Conservation (phyloP, 2,113 vertebrate genomes). For the Mustela lutreola region DNA sequence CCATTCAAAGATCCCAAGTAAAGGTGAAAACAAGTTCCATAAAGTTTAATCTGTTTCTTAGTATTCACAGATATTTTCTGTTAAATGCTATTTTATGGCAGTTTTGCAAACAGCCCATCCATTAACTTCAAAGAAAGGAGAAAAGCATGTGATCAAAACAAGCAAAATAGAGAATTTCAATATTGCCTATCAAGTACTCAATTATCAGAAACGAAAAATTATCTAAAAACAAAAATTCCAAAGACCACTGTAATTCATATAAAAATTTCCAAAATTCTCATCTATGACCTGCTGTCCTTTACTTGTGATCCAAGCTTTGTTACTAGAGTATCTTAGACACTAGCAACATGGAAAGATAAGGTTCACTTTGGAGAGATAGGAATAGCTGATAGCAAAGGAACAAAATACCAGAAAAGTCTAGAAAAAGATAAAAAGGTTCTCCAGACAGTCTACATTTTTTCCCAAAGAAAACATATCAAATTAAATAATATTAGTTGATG, state of each 20-base stretch:
- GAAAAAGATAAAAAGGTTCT: slow-evolving; percentile 56
- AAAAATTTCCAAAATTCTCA: slow-evolving; percentile 46
- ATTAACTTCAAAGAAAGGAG: slow-evolving; percentile 42
- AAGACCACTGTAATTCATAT: neutral
- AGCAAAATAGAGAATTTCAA: slow-evolving; percentile 41
- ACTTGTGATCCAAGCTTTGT: slow-evolving; percentile 9
- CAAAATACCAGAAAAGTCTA: neutral
- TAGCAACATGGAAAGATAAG: slow-evolving; percentile 27
- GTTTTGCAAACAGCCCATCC: slow-evolving; percentile 26
- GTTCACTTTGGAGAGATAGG: neutral
- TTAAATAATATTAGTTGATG: neutral
- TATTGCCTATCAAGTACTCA: slow-evolving; percentile 17
- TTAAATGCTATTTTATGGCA: slow-evolving; percentile 35
- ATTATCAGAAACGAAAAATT: slow-evolving; percentile 48
- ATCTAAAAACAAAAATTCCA: neutral
- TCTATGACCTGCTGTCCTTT: slow-evolving; percentile 35
- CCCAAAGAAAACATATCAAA: slow-evolving; percentile 39
- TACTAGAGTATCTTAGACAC: slow-evolving; percentile 18
- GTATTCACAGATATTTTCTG: slow-evolving; percentile 43
- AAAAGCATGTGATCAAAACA: slow-evolving; percentile 44
- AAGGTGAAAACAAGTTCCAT: slow-evolving; percentile 34
- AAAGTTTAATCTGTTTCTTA: slow-evolving; percentile 23
- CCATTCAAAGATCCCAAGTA: slow-evolving; percentile 20
- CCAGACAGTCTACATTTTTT: slow-evolving; percentile 2
- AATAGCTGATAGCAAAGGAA: slow-evolving; percentile 5